These are phyloP conservation scores for Hydropsyche betteni DNA, from an alignment of 2,888 invertebrate species.

Conservation along the genomic window DNA sequence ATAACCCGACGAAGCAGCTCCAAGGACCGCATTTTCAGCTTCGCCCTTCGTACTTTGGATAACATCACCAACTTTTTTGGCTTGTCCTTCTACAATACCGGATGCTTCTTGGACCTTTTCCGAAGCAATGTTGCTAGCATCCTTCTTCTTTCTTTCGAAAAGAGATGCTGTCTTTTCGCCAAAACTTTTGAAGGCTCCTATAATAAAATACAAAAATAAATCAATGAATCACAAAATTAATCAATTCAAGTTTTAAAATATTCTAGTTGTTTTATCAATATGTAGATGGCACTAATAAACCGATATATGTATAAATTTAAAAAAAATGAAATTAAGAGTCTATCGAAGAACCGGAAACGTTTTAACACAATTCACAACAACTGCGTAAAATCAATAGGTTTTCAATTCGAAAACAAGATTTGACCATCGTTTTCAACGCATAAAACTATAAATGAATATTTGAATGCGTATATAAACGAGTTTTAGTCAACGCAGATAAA, in stretches of 20 bases:
- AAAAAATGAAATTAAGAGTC: too few relatives aligned
- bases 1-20: constrained; percentile 63
- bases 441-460: too few relatives aligned
- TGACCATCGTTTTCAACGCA: too few relatives aligned
- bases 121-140: constrained; percentile 70
- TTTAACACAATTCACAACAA: too few relatives aligned
- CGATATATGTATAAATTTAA: too few relatives aligned
- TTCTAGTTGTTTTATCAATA: too few relatives aligned
- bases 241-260: not conserved
- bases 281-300: too few relatives aligned
- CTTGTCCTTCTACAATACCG: constrained; percentile 71
- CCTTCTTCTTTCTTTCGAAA: constrained; percentile 78
- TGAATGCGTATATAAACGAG: too few relatives aligned
- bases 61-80: constrained; percentile 70
- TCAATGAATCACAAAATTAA: not conserved
- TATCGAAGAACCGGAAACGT: too few relatives aligned
- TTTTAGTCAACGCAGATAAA: not conserved
- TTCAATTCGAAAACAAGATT: too few relatives aligned
- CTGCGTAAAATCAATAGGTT: too few relatives aligned
- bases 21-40: constrained; percentile 64
- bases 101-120: constrained; percentile 71
- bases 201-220: constrained; percentile 47
- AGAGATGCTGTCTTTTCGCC: constrained; percentile 77
- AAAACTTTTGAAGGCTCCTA: constrained; percentile 76
- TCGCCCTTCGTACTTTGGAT: constrained; percentile 68